Evolutionary conservation across 2,888 invertebrate species (phyloP), one percentile per base, ranked within the genome.

Genomic region (Cephus pulcher): DNA sequence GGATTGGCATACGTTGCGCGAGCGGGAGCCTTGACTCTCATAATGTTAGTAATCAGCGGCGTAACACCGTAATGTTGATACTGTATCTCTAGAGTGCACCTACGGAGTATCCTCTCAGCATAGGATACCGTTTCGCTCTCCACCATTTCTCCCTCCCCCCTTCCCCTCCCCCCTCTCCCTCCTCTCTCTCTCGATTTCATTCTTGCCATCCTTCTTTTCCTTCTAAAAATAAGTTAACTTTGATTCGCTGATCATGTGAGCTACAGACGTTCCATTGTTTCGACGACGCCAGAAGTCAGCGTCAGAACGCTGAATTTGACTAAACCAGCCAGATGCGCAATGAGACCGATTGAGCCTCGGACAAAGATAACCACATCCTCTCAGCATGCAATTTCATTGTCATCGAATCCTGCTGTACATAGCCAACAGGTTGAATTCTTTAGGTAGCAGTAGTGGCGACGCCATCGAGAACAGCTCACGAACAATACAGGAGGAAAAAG

Each of bases 61-160:
- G 71, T 71, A 71, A 71, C 71, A 34, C 71, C 71, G 71, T 71
- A 71, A 71, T 34, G 71, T 71, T 71, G 71, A 71, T 71, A 71
- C 71, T 34, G 71, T 71, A 71, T 34, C 30, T 71, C 30, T 30
- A 15, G 30, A 12, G 71, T 34, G 71, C 71, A 71, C 71, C 33
- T 34, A 56, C 1, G 15, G 56, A 23, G 23, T 56, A 56, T 56
- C 9, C 56, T 56, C 9, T 2, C 23, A 56, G 23, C 9, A 23
- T 23, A 56, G 23, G 23, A 56, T 56, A 56, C 56, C 56, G 56
- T 56, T 56, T 71, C 71, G 34, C 32, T 71, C 30, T 71, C 12
- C 34, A 30, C 11, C 11, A 11, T 30, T 71, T 30, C 34, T 30
- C 30, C 11, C 23, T n/a, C 71, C 9, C 12, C 12, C 40, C 4